These are phyloP conservation scores for Aphelenchoides besseyi DNA, from an alignment of 1,140 invertebrate species.

Conservation along the genomic window DNA sequence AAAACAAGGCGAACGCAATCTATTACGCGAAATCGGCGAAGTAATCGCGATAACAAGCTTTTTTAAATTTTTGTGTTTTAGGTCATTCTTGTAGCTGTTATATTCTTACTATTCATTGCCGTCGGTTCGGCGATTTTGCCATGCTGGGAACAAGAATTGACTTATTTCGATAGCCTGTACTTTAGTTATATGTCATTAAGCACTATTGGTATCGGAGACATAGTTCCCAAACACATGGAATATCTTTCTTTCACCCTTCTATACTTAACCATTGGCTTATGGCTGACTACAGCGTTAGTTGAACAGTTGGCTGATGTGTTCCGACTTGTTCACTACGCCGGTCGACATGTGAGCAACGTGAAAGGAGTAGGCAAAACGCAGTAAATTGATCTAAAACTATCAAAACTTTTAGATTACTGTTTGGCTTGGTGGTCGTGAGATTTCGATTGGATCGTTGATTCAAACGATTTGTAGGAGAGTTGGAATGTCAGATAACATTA, in stretches of 20 bases:
- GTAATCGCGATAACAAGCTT: constrained; percentile 33
- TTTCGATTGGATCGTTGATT: constrained; percentile 53
- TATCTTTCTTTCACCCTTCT: constrained; percentile 53
- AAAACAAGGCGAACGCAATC: constrained; percentile 52
- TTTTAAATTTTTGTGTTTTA: constrained; percentile 29
- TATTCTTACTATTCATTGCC: constrained; percentile 55
- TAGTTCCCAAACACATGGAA: constrained; percentile 57
- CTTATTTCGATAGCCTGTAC: constrained; percentile 60
- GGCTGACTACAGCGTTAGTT: constrained; percentile 57
- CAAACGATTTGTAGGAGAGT: constrained; percentile 55
- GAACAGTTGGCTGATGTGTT: constrained; percentile 59
- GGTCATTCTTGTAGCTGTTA: constrained; percentile 52
- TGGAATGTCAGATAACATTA: constrained; percentile 56
- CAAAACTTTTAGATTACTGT: constrained; percentile 50
- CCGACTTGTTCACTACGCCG: constrained; percentile 56
- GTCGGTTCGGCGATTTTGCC: constrained; percentile 54
- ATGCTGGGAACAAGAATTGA: constrained; percentile 53
- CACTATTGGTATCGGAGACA: constrained; percentile 58
- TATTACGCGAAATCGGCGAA: constrained; percentile 55
- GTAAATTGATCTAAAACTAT: constrained; percentile 27
- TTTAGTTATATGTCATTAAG: constrained; percentile 58
- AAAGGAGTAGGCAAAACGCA: constrained; percentile 43
- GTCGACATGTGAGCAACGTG: constrained; percentile 56
- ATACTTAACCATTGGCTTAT: constrained; percentile 59
- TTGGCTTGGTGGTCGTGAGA: constrained; percentile 52